These are phyloP conservation scores for Callosobruchus maculatus DNA, from an alignment of 2,888 invertebrate genomes.

Conservation along the genomic window DNA sequence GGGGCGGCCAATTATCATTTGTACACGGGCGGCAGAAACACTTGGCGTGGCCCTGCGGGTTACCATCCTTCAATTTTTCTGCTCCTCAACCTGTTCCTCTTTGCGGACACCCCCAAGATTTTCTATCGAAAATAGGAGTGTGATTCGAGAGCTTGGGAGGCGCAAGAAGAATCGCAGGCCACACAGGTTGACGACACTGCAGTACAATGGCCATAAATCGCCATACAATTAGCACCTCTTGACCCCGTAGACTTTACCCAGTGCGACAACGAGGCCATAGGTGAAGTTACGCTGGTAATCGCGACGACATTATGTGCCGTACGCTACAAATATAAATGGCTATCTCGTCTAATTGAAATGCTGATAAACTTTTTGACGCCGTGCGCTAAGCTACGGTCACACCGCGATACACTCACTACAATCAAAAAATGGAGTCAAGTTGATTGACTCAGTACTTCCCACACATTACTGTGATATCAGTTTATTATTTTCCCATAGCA, in stretches of 20 bases:
- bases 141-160: no score
- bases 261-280: not conserved
- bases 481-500: no score
- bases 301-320: not conserved
- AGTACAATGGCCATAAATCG: not conserved
- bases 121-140: no score
- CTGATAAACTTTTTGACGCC: not conserved
- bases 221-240: not conserved
- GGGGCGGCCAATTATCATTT: no score
- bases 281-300: not conserved
- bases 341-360: not conserved
- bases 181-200: not conserved
- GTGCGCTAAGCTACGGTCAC: not conserved
- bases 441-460: no score
- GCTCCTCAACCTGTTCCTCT: no score
- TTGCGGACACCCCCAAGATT: no score
- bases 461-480: no score
- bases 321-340: not conserved
- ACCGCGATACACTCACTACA: not conserved
- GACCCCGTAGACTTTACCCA: not conserved
- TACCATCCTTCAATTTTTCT: no score
- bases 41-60: no score
- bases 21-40: no score
- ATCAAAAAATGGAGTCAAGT: no score
- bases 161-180: not conserved